Evolutionary conservation across 2,888 invertebrate genomes (phyloP).

Genomic region (Microplitis deprimator): DNA sequence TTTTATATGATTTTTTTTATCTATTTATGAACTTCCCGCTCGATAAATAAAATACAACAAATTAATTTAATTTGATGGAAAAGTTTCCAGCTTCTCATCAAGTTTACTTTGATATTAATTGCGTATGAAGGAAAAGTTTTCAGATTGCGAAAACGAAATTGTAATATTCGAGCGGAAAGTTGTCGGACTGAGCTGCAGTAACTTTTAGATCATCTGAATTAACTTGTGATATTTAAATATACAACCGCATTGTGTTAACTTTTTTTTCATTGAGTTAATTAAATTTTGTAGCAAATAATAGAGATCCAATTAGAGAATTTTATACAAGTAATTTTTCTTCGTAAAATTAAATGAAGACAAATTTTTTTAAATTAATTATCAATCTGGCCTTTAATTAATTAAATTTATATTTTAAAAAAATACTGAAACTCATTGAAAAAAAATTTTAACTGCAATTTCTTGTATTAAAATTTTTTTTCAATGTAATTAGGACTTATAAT

Average conservation of each 20-base stretch:
- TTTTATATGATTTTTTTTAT: slow-evolving; percentile 15
- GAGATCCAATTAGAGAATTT: neutral
- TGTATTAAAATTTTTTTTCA: too few relatives aligned
- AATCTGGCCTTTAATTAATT: too few relatives aligned
- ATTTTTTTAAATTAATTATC: neutral
- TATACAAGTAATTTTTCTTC: neutral
- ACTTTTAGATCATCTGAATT: neutral
- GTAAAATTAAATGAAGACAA: neutral
- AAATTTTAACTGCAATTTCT: too few relatives aligned
- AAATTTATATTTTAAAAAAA: too few relatives aligned
- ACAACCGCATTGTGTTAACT: neutral
- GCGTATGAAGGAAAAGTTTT: neutral
- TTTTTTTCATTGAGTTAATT: neutral
- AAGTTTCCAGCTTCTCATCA: neutral
- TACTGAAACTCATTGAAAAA: too few relatives aligned
- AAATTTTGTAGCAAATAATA: neutral
- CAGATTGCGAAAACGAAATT: neutral
- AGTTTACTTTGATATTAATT: too few relatives aligned
- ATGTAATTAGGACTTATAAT: too few relatives aligned
- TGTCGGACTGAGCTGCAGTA: neutral
- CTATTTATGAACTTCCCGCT: slow-evolving; percentile 19
- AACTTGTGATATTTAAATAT: neutral
- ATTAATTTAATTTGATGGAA: neutral
- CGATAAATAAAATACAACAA: neutral
- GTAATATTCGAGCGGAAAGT: neutral